phyloP scores from a whole-genome alignment of 2,888 invertebrate species.

The Fabriciana adippe region DNA sequence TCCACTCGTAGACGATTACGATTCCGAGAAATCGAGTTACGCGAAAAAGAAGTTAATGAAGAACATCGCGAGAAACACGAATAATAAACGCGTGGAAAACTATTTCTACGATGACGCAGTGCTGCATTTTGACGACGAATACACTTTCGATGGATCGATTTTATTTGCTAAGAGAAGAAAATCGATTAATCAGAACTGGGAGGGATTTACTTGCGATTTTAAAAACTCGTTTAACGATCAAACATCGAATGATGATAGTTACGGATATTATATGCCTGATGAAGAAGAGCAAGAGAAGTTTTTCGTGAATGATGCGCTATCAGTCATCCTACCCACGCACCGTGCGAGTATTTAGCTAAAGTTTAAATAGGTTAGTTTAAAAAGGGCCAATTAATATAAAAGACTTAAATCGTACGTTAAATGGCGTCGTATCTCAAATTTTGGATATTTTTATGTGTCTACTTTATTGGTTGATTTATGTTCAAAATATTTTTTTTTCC shows the following conservation, averaged over 20 bases:
- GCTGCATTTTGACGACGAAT: constrained; percentile 75
- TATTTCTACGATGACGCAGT: constrained; percentile 79
- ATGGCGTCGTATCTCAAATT: constrained; percentile 3
- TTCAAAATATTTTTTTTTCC: too few species aligned
- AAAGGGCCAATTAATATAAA: constrained; percentile 42
- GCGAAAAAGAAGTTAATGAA: constrained; percentile 73
- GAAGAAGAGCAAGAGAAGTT: constrained; percentile 68
- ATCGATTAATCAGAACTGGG: constrained; percentile 69
- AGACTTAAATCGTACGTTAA: constrained; percentile 47
- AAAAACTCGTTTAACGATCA: constrained; percentile 58
- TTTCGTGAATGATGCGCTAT: constrained; percentile 74
- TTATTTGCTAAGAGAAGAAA: constrained; percentile 76
- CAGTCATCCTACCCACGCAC: constrained; percentile 73
- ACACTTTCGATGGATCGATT: constrained; percentile 76
- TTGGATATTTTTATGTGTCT: neutral
- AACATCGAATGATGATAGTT: constrained; percentile 73
- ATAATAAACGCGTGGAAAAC: constrained; percentile 59
- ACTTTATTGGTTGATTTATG: neutral
- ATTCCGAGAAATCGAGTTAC: constrained; percentile 75
- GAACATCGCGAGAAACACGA: constrained; percentile 73
- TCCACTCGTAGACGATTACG: constrained; percentile 74
- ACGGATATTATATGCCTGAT: constrained; percentile 74
- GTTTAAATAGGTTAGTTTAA: constrained; percentile 31
- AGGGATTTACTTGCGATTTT: constrained; percentile 61
- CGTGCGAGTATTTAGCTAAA: constrained; percentile 72